These are phyloP conservation scores for Cyrtodaria siliqua DNA, from an alignment of 2,888 invertebrate species.

Conservation along the genomic window DNA sequence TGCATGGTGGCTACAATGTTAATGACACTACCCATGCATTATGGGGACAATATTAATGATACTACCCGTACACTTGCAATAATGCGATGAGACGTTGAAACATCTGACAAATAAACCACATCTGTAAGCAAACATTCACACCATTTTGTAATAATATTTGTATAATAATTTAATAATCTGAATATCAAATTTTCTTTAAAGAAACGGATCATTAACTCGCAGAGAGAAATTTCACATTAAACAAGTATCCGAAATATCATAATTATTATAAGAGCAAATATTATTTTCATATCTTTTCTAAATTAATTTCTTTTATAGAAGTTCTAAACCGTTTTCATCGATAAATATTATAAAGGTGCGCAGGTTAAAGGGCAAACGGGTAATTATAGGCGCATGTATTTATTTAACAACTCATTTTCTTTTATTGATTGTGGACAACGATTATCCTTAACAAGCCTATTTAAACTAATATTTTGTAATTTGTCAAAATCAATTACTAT, in stretches of 20 bases:
- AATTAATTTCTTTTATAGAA: conserved; percentile 47
- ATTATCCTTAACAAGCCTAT: conserved; percentile 23
- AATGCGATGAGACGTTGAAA: conserved; percentile 35
- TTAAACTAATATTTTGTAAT: conserved; percentile 63
- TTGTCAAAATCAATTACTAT: conserved; percentile 57
- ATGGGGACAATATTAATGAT: not conserved
- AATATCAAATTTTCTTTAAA: conserved; percentile 20
- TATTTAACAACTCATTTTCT: conserved; percentile 38
- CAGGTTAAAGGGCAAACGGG: conserved; percentile 42
- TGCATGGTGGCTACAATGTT: not conserved
- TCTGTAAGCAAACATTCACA: conserved; percentile 30
- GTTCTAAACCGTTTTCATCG: conserved; percentile 24
- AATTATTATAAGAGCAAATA: conserved; percentile 31
- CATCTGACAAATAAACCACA: not conserved
- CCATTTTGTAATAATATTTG: conserved; percentile 35
- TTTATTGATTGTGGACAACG: conserved; percentile 6
- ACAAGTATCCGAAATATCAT: conserved; percentile 36
- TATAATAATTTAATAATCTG: conserved; percentile 33
- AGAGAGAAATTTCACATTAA: conserved; percentile 1
- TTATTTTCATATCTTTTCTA: conserved; percentile 40
- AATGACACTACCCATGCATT: conserved; percentile 9
- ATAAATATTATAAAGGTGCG: conserved; percentile 29
- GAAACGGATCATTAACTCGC: conserved; percentile 24
- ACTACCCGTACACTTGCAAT: not conserved
- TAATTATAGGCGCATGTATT: conserved; percentile 46